Base-by-base conservation (phyloP, 2,797 vertebrate genomes). In the Molothrus ater region DNA sequence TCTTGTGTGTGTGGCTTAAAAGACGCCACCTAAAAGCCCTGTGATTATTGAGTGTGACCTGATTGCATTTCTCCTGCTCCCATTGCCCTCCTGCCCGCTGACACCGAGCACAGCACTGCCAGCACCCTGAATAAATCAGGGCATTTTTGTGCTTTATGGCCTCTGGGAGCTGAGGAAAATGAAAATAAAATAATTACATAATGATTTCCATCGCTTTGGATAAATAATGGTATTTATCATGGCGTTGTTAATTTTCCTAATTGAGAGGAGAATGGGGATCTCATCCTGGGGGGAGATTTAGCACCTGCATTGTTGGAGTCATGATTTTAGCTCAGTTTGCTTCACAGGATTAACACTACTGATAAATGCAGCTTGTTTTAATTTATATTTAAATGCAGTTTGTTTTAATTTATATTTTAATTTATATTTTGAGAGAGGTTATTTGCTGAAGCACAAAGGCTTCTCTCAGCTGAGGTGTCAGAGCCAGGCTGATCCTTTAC, bases 191-290 rank as follows among this genome's bases (percentile, higher is more conserved):
- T 60, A 17, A 31, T 43, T 1, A 1, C 31, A 95, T 98, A 97
- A 97, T 97, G 97, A 97, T 97, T 95, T 95, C 93, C 89, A 97
- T 98, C 93, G 97, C 97, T 86, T 98, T 94, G 97, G 96, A 96
- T 95, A 97, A 98, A 98, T 98, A 96, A 97, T 97, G 97, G 91
- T 92, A 97, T 98, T 98, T 98, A 97, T 98, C 97, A 97, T 86
- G 78, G 17, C 10, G 60, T 96, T 97, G 97, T 98, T 98, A 98
- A 97, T 98, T 97, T 96, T 97, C 93, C 96, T 98, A 98, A 98
- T 98, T 97, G 98, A 97, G 98, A 96, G 94, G 93, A 95, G 94
- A 93, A 95, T 50, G 88, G 88, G 90, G 86, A 79, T 90, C 91
- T 76, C 79, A 36, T 96, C 96, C 91, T 9, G 7, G 56, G 83